These are phyloP conservation scores for Tethya wilhelma DNA, from an alignment of 37 sponge, comb jelly and placozoan species.

Conservation along the genomic window DNA sequence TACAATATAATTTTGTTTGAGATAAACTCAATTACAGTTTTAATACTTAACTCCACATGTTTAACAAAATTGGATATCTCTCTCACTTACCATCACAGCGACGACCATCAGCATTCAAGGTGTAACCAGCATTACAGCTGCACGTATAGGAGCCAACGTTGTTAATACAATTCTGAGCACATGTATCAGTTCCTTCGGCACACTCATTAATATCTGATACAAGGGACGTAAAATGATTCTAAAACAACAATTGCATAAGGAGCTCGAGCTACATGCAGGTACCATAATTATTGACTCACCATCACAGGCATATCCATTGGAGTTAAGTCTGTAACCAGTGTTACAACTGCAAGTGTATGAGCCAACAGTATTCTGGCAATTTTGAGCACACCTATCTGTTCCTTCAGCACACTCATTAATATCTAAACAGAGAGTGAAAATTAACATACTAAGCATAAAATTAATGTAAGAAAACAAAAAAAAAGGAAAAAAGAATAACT, in stretches of 20 bases:
- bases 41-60: too few relatives aligned
- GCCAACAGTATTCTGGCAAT: background rate
- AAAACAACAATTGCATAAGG: background rate
- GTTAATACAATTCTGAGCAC: slow-evolving; percentile 51
- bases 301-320: slow-evolving; percentile 7
- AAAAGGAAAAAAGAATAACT: background rate
- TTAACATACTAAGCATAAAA: slow-evolving; percentile 5
- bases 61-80: too few relatives aligned
- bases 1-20: too few relatives aligned
- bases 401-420: slow-evolving; percentile 10
- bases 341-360: slow-evolving; percentile 4
- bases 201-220: slow-evolving; percentile 67
- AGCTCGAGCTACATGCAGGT: background rate
- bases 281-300: background rate
- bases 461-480: background rate
- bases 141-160: slow-evolving; percentile 54
- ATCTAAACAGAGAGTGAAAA: background rate
- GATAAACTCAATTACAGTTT: too few relatives aligned
- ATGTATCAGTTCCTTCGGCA: slow-evolving; percentile 2
- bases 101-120: too few relatives aligned
- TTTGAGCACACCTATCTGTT: slow-evolving; percentile 1
- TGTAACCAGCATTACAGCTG: too few relatives aligned
- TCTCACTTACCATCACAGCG: too few relatives aligned
- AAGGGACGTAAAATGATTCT: background rate
- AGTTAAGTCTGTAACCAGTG: slow-evolving; percentile 1